phyloP scores from a whole-genome alignment of 2,888 invertebrate species.

The Philhelius pedissequus region DNA sequence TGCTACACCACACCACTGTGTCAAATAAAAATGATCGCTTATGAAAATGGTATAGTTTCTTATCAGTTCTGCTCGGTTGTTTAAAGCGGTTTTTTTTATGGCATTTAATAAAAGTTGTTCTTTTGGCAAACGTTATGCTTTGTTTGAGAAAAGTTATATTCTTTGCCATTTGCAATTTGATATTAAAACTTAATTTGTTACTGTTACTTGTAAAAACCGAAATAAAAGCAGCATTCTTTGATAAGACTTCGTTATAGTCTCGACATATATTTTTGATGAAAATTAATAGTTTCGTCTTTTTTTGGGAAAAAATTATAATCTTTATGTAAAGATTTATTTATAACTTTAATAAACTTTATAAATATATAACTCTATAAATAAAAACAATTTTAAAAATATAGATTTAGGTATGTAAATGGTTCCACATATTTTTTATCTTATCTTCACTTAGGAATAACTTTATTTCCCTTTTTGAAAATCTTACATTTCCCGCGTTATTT shows the following conservation, averaged over 20 bases:
- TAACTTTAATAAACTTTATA: too few species aligned
- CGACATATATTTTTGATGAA: too few species aligned
- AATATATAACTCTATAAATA: too few species aligned
- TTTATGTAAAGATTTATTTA: too few species aligned
- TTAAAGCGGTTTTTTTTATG: slow-evolving; percentile 53
- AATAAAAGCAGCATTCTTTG: background rate
- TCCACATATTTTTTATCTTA: too few species aligned
- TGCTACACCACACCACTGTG: background rate
- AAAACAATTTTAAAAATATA: too few species aligned
- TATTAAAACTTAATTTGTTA: background rate
- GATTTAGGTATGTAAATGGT: too few species aligned
- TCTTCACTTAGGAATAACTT: too few species aligned
- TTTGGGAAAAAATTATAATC: too few species aligned
- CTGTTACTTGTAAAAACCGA: background rate
- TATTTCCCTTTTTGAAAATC: too few species aligned
- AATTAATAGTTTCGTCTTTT: too few species aligned
- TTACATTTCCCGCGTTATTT: too few species aligned
- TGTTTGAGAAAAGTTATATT: background rate
- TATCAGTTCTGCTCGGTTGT: slow-evolving; percentile 56
- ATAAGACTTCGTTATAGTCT: background rate
- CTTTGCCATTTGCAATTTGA: background rate
- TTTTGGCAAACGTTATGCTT: slow-evolving; percentile 3
- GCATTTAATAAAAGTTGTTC: slow-evolving; percentile 47
- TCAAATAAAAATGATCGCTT: slow-evolving; percentile 55
- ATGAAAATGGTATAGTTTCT: slow-evolving; percentile 65